phyloP scores from a whole-genome alignment of 2,888 invertebrate genomes.

The Erebia epiphron region DNA sequence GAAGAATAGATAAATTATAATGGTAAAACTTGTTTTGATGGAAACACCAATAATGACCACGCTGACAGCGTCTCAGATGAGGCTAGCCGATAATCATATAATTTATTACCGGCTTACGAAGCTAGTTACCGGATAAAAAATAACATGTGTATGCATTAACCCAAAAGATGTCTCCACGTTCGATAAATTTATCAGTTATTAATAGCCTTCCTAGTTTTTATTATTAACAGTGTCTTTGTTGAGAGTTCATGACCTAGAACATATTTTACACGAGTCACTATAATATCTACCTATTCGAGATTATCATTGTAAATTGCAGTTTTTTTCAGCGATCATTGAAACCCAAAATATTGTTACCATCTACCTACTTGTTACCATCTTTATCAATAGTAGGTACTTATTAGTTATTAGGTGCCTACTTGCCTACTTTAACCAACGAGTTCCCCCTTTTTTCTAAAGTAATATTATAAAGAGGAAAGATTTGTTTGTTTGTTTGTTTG shows the following conservation, averaged over 20 bases:
- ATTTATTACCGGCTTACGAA: slow-evolving; percentile 49
- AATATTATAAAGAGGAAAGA: no score
- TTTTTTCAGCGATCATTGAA: neutral
- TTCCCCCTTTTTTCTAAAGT: no score
- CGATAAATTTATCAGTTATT: slow-evolving; percentile 34
- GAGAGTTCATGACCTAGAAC: slow-evolving; percentile 28
- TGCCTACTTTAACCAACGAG: no score
- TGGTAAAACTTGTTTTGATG: slow-evolving; percentile 54
- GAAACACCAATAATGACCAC: slow-evolving; percentile 52
- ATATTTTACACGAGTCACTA: slow-evolving; percentile 18
- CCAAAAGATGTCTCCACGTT: slow-evolving; percentile 33
- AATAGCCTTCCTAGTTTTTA: slow-evolving; percentile 25
- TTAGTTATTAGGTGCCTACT: no score
- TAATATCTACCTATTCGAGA: neutral
- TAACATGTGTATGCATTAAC: slow-evolving; percentile 42
- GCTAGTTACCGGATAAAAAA: slow-evolving; percentile 42
- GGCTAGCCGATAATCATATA: slow-evolving; percentile 50
- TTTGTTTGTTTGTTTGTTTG: no score
- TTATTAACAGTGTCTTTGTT: slow-evolving; percentile 32
- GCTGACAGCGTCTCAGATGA: slow-evolving; percentile 55
- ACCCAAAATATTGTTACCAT: no score
- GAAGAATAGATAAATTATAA: slow-evolving; percentile 55
- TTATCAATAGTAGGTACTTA: no score
- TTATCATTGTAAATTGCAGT: slow-evolving; percentile 6
- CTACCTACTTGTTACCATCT: no score